Evolutionary conservation across 2,797 vertebrate genomes (phyloP).

Genomic region (Atherinosoma microstoma): DNA sequence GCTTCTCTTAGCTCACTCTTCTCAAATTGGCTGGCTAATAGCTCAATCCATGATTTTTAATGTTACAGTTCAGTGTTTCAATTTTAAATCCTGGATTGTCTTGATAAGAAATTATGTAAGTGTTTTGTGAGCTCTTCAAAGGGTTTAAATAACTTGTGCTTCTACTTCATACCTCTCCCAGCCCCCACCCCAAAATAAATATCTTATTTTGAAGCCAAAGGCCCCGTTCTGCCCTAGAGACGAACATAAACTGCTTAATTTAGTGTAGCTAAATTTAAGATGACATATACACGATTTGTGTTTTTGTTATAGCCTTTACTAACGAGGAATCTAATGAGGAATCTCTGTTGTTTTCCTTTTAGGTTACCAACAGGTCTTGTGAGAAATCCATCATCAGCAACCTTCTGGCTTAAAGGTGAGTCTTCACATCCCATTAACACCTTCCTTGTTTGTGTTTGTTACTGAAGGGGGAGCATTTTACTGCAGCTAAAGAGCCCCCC

Average conservation of each 20-base stretch:
- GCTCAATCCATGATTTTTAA: neutral
- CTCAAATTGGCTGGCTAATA: neutral
- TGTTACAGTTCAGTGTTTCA: neutral
- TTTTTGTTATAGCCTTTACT: conserved; percentile 2
- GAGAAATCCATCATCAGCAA: conserved; percentile 61
- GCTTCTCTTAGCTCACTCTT: neutral
- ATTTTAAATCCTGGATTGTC: neutral
- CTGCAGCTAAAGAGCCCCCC: conserved; percentile 11
- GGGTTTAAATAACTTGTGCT: neutral
- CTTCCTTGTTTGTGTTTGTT: conserved; percentile 19
- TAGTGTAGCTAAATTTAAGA: conserved; percentile 19
- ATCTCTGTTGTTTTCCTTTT: conserved; percentile 2
- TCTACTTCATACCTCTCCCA: neutral
- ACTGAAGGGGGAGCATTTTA: conserved; percentile 26
- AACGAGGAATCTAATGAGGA: conserved; percentile 9
- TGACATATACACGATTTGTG: neutral
- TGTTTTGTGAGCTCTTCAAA: neutral
- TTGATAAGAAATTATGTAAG: neutral
- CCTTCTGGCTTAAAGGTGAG: conserved; percentile 63
- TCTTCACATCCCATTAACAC: neutral
- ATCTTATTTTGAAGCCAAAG: conserved; percentile 7
- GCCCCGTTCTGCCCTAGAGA: conserved; percentile 15
- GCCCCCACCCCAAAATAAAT: neutral
- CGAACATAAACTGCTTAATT: conserved; percentile 8
- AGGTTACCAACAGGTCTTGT: conserved; percentile 50